A percentile compares a stretch with the other conserved stretches of the same genome.
Conservation (phyloP, 2,113 vertebrate genomes). For the Meleagris gallopavo region DNA sequence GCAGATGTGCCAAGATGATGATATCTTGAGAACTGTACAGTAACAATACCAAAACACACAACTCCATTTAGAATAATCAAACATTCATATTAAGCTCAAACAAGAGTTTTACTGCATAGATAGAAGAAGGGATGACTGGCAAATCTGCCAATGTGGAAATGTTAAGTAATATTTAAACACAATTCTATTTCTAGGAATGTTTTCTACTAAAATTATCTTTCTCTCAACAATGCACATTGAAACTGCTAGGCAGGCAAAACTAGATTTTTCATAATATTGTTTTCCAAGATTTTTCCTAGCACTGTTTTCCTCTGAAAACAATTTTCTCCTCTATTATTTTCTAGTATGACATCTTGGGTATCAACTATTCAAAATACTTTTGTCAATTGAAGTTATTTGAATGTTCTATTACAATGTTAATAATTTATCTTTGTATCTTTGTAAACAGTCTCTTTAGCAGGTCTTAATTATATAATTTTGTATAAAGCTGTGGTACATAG, state of each 20-base stretch:
- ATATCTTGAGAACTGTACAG: not conserved
- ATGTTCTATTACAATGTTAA: not conserved
- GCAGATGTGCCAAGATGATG: rapidly evolving
- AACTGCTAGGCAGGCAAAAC: not conserved
- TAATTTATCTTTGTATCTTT: not conserved
- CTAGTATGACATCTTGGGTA: not conserved
- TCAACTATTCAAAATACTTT: not conserved
- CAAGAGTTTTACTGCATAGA: not conserved
- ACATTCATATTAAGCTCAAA: not conserved
- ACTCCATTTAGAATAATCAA: not conserved
- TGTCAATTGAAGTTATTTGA: not conserved
- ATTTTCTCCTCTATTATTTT: not conserved
- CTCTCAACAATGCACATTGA: not conserved
- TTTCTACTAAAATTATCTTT: not conserved
- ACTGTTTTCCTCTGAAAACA: not conserved
- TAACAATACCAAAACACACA: not conserved
- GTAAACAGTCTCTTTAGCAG: not conserved
- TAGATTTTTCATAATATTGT: not conserved
- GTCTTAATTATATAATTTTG: not conserved
- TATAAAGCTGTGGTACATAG: not conserved
- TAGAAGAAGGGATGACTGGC: not conserved
- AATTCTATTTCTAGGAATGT: not conserved
- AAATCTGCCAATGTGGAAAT: not conserved
- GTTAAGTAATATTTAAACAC: not conserved
- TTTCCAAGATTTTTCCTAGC: not conserved